These are phyloP conservation scores for Enteromius paludinosus DNA, from an alignment of 2,797 vertebrate genomes.

Conservation along the genomic window DNA sequence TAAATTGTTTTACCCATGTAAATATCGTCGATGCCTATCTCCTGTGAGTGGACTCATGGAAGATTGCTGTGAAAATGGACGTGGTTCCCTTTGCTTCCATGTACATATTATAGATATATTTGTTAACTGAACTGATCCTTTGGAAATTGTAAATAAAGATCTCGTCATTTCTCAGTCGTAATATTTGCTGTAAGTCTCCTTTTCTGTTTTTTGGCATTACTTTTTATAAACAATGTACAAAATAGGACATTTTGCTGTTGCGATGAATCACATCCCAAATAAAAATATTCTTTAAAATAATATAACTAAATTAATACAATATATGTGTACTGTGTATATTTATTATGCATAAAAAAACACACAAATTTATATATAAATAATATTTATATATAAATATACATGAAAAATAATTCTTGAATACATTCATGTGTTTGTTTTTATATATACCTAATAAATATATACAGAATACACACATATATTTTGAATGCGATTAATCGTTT, in stretches of 20 bases:
- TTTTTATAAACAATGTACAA: neutral
- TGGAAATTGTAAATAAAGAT: constrained; percentile 97
- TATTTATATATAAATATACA: too few relatives aligned
- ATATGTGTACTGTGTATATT: too few relatives aligned
- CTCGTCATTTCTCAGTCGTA: constrained; percentile 87
- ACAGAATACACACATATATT: too few relatives aligned
- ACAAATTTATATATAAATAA: too few relatives aligned
- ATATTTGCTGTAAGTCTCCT: constrained; percentile 31
- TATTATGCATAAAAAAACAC: too few relatives aligned
- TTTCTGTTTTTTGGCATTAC: neutral
- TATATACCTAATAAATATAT: too few relatives aligned
- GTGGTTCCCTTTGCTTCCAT: constrained; percentile 85
- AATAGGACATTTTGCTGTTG: neutral
- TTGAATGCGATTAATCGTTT: too few relatives aligned
- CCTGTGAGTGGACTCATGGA: constrained; percentile 70
- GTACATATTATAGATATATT: constrained; percentile 87
- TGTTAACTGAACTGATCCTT: constrained; percentile 91
- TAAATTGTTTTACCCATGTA: constrained; percentile 75
- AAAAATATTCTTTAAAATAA: too few relatives aligned
- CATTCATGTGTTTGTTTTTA: too few relatives aligned
- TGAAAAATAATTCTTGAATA: too few relatives aligned
- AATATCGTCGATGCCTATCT: constrained; percentile 64
- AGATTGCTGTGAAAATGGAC: constrained; percentile 86
- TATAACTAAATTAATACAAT: too few relatives aligned
- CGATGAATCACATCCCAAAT: too few relatives aligned